These are phyloP conservation scores for Cephalopachus bancanus DNA, from an alignment of 2,797 vertebrate genomes.

Conservation along the genomic window DNA sequence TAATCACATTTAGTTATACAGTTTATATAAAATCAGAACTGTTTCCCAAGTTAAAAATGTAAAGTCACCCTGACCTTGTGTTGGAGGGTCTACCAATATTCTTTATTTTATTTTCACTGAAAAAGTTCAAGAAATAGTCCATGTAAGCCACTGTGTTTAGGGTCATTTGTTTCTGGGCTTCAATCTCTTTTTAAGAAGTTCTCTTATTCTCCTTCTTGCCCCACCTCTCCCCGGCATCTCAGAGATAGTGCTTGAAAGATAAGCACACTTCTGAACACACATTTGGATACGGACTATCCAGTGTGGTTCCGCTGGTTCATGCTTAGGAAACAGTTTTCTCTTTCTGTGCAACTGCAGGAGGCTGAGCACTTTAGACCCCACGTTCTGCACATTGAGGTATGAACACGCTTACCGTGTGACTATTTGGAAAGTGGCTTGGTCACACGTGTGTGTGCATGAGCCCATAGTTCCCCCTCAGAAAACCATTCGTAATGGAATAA, in stretches of 20 bases:
- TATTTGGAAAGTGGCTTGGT: neutral
- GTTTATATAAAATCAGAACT: neutral
- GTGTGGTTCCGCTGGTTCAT: neutral
- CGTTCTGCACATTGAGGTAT: neutral
- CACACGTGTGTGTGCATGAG: neutral
- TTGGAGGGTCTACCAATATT: neutral
- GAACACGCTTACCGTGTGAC: neutral
- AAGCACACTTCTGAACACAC: neutral
- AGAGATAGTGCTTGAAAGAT: neutral
- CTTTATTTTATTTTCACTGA: neutral
- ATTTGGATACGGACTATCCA: neutral
- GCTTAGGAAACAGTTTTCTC: neutral
- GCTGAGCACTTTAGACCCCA: neutral
- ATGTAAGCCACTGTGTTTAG: neutral
- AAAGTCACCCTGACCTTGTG: neutral
- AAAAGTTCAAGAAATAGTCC: conserved; percentile 8
- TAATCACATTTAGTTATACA: neutral
- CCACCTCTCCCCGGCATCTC: neutral
- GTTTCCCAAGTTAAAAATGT: neutral
- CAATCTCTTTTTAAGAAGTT: neutral
- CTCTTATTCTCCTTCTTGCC: neutral
- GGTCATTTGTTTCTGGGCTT: neutral
- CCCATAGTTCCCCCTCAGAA: neutral
- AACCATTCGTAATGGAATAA: neutral
- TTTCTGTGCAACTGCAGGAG: neutral